Percentiles rank a stretch among this genome's conserved stretches.
These are phyloP conservation scores for Megalops atlanticus DNA, from an alignment of 2,113 vertebrate species.

Conservation along the genomic window DNA sequence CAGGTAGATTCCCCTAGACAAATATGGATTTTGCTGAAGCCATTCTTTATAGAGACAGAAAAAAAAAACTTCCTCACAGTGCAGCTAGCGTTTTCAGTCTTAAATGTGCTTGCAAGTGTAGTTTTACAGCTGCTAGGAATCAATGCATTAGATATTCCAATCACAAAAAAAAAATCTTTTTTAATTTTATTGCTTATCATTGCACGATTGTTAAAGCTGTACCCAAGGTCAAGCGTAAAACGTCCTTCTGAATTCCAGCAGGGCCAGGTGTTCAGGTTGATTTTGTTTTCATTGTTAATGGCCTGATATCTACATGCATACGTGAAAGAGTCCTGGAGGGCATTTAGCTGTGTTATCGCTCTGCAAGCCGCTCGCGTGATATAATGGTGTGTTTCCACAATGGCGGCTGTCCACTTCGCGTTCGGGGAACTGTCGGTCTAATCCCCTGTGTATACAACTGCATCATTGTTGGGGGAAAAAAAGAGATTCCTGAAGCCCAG, in stretches of 20 bases:
- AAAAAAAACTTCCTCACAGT: background rate
- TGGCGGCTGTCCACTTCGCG: conserved; percentile 50
- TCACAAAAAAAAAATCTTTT: conserved; percentile 3
- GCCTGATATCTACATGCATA: conserved; percentile 50
- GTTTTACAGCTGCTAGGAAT: background rate
- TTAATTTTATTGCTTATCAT: background rate
- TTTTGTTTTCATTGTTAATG: conserved; percentile 57
- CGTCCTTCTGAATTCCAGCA: conserved; percentile 14
- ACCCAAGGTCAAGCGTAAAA: conserved; percentile 12
- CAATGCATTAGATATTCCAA: background rate
- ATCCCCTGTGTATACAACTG: conserved; percentile 41
- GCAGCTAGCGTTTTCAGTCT: background rate
- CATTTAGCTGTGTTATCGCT: conserved; percentile 58
- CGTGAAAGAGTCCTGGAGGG: conserved; percentile 49
- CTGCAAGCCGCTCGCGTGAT: conserved; percentile 52
- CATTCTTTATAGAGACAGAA: background rate
- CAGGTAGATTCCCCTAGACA: too few relatives aligned
- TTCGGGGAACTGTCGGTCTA: conserved; percentile 41
- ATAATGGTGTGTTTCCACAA: conserved; percentile 58
- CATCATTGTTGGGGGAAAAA: conserved; percentile 42
- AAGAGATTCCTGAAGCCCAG: conserved; percentile 31
- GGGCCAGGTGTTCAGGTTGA: conserved; percentile 46
- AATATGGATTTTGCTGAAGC: too few relatives aligned
- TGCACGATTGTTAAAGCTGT: background rate
- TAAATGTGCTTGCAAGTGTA: background rate